Conservation (phyloP, 2,888 invertebrate genomes). For the Listrodromus nycthemerus region DNA sequence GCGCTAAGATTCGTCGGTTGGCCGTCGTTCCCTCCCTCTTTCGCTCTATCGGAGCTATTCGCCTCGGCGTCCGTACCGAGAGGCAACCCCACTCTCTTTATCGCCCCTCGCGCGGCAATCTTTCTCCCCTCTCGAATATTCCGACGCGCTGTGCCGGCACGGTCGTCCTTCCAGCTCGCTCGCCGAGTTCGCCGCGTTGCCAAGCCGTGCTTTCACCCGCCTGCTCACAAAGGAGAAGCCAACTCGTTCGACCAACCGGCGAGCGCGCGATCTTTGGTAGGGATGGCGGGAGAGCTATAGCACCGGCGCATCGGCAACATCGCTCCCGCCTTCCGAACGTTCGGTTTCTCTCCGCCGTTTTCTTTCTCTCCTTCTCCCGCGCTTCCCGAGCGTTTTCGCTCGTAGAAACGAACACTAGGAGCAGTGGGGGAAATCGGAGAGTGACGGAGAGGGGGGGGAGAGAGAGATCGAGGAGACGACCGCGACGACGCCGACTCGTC, state of each 20-base stretch:
- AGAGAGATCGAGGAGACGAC: conserved; percentile 44
- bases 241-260: conserved; percentile 78
- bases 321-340: conserved; percentile 73
- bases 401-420: conserved; percentile 46
- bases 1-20: conserved; percentile 65
- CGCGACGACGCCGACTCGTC: conserved; percentile 62
- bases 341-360: conserved; percentile 50
- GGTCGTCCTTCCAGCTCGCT: conserved; percentile 77
- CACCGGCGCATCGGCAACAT: conserved; percentile 78
- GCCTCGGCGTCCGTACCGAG: conserved; percentile 59
- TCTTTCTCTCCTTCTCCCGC: conserved; percentile 44
- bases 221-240: conserved; percentile 84
- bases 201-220: conserved; percentile 81
- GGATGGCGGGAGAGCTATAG: conserved; percentile 81
- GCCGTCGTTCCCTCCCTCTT: conserved; percentile 67
- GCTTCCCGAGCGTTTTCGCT: conserved; percentile 37
- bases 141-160: conserved; percentile 61
- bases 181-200: conserved; percentile 81
- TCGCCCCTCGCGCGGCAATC: conserved; percentile 22
- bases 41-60: conserved; percentile 68
- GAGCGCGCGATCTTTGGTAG: conserved; percentile 71
- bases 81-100: conserved; percentile 23
- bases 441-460: no score
- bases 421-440: conserved; percentile 16
- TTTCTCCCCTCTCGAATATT: conserved; percentile 41